A percentile compares a stretch with the other conserved stretches of the same genome.
phyloP scores from a whole-genome alignment of 2,888 invertebrate genomes.

The Altica lythri region DNA sequence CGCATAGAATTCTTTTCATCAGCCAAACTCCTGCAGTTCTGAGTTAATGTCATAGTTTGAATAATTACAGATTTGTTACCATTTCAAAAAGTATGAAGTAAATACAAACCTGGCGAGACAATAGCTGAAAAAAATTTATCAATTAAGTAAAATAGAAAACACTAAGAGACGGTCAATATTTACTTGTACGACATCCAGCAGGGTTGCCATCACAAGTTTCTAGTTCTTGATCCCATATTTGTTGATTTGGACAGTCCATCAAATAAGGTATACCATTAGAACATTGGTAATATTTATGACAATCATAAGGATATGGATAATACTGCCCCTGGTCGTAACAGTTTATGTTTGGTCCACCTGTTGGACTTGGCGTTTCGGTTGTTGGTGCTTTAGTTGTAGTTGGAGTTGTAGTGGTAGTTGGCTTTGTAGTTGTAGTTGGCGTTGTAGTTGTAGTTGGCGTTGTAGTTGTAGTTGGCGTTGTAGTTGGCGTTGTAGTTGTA shows the following conservation, averaged over 20 bases:
- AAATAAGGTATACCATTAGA: neutral
- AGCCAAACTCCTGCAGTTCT: too few species aligned
- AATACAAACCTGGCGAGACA: too few species aligned
- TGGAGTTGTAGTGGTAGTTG: neutral
- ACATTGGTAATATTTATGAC: constrained; percentile 16
- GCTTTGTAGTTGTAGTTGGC: neutral
- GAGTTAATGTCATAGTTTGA: too few species aligned
- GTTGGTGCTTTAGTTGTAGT: neutral
- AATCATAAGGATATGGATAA: constrained; percentile 10
- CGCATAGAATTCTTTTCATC: too few species aligned
- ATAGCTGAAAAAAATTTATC: too few species aligned
- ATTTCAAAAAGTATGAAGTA: too few species aligned
- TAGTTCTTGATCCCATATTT: neutral
- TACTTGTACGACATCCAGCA: too few species aligned
- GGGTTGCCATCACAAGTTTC: constrained; percentile 1
- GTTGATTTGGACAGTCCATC: constrained; percentile 1
- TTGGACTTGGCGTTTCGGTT: neutral
- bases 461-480: neutral
- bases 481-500: neutral
- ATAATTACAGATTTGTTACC: too few species aligned
- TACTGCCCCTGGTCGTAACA: neutral
- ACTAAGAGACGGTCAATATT: too few species aligned
- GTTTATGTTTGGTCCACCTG: neutral
- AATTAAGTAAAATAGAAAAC: too few species aligned
- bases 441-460: neutral